Percentiles rank a stretch among this genome's conserved stretches.
These are phyloP conservation scores for Thomomys bottae DNA, from an alignment of 2,113 vertebrate genomes.

Conservation along the genomic window DNA sequence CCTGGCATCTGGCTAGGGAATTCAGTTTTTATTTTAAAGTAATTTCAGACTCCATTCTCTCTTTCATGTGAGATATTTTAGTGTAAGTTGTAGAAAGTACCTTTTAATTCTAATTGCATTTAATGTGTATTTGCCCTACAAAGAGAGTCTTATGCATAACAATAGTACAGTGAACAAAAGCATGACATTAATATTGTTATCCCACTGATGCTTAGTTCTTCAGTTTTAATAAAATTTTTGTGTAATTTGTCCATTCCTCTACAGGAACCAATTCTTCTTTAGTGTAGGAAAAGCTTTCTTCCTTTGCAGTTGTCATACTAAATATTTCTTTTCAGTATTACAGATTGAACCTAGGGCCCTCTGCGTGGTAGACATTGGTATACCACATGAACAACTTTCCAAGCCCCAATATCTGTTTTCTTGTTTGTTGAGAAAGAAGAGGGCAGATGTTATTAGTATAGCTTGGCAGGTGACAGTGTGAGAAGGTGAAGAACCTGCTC, in stretches of 20 bases:
- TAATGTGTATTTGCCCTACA: not conserved
- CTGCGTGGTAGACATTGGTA: too few species aligned
- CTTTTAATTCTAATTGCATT: slow-evolving; percentile 4
- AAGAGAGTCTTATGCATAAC: not conserved
- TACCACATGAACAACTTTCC: too few species aligned
- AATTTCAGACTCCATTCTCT: not conserved
- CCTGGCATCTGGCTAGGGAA: too few species aligned
- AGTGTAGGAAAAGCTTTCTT: not conserved
- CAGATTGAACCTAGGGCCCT: too few species aligned
- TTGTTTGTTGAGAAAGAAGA: not conserved
- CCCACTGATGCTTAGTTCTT: not conserved
- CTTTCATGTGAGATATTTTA: not conserved
- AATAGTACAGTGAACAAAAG: not conserved
- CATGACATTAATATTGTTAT: not conserved
- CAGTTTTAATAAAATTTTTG: not conserved
- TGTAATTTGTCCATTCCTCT: not conserved
- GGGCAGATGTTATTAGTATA: not conserved
- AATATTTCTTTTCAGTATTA: too few species aligned
- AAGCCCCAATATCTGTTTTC: not conserved
- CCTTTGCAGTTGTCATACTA: not conserved
- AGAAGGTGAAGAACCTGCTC: not conserved
- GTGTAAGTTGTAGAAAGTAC: not conserved
- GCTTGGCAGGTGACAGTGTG: not conserved
- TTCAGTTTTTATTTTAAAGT: slow-evolving; percentile 41
- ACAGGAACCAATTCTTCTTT: not conserved